Base-by-base conservation (phyloP, 2,797 vertebrate genomes). In the Lepilemur ruficaudatus region DNA sequence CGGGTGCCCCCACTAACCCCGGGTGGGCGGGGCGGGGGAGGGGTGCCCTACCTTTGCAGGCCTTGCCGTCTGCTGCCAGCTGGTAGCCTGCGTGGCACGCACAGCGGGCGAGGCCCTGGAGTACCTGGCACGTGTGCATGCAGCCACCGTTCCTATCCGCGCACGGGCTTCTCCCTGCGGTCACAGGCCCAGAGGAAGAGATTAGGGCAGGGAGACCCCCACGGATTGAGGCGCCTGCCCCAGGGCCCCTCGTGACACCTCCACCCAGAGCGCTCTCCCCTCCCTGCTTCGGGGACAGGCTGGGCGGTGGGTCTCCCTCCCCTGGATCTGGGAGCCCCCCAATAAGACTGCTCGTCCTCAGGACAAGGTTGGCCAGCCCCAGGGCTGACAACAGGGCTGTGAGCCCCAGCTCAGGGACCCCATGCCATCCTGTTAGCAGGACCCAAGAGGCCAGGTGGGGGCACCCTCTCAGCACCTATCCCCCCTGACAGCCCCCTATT, bases 131-230 rank as follows among this genome's bases (percentile, higher is more conserved):
- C 0, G 73, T 96, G 55, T 99, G 99, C 98, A 99, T 98, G 93
- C 99, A 99, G 98, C 99, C 99, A 0, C 99, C 99, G 0, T 99
- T 99, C 95, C 98, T 93, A 5, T 99, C 97, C 0, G 92, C 78
- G 2, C 99, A 99, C 0, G 99, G 99, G 96, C 99, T 98, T 97
- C 98, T 98, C 98, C 99, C 99, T 99, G 99, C 7, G 4, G 90
- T 18, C 46, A 1, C 2, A 0, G 81, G 17, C 43, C 0, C 13
- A 30, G 5, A 18, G 35, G 2, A 4, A 52, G 18, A 46, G 46
- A 12, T 41, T 30, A 18, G 55, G 28, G 8, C 0, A 28, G 55
- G 79, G 4, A 2, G 32, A 13, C 13, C 7, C 48, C 50, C 4
- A 2, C 32, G 4, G 89, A 20, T 1, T 10, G 0, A 25, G 11